Evolutionary conservation across 2,888 invertebrate species (phyloP).

Genomic region (Punctoribates punctum): DNA sequence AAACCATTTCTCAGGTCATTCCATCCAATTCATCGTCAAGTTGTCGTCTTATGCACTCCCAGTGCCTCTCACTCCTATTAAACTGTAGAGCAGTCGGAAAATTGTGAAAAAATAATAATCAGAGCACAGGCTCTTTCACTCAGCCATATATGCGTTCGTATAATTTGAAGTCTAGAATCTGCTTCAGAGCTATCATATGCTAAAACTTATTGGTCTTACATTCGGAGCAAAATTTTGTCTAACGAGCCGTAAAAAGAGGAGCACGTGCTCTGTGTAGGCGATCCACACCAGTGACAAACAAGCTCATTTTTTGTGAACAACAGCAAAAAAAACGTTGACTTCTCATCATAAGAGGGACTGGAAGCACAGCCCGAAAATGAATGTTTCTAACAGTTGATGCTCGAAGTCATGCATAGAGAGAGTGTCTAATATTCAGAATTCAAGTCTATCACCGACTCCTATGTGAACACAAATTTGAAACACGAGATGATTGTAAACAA

Average conservation of each 20-base stretch:
- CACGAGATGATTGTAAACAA: too few species aligned
- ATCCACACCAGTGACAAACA: neutral
- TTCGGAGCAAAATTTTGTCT: conserved; percentile 9
- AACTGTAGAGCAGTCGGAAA: neutral
- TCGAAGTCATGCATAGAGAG: too few species aligned
- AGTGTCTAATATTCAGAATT: too few species aligned
- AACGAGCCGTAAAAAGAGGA: conserved; percentile 13
- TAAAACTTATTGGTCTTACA: conserved; percentile 2
- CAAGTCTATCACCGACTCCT: too few species aligned
- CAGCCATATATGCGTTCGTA: too few species aligned
- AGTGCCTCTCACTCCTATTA: neutral
- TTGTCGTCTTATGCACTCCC: neutral
- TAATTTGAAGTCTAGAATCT: neutral
- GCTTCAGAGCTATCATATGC: neutral
- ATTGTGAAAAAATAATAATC: neutral
- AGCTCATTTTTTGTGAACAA: too few species aligned
- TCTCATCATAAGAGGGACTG: too few species aligned
- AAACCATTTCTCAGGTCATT: conserved; percentile 8
- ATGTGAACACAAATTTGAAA: too few species aligned
- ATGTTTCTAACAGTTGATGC: too few species aligned
- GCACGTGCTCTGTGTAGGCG: neutral
- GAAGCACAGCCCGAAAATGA: too few species aligned
- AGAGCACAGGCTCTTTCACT: neutral
- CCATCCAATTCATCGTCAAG: neutral
- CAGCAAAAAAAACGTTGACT: too few species aligned